Evolutionary conservation across 2,113 vertebrate genomes (phyloP), one percentile per base, ranked within the genome.

Genomic region (Forbesichthys papilliferus): DNA sequence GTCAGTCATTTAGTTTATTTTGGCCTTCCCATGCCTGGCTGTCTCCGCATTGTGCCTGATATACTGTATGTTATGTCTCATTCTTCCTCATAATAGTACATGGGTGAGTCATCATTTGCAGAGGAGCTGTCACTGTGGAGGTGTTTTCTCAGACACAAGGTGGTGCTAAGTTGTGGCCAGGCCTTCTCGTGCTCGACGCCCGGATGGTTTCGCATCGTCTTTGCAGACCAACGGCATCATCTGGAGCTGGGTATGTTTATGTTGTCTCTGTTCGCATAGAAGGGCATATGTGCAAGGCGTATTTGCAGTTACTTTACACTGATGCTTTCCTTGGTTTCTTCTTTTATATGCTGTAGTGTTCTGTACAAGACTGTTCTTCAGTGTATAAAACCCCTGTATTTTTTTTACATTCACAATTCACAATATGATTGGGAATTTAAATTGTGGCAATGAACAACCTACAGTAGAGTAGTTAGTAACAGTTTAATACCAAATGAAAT

Each of bases 121-220:
- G 96, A 94, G 68, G 98, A 99, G 73, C 63, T 90, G 86, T 68
- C 80, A 11, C 81, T 99, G 16, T 98, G 95, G 95, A 93, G 85
- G 20, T 74, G 84, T 60, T 96, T 99, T 78, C 88, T 98, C 75
- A 92, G 91, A 48, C 94, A 96, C 83, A 98, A 95, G 66, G 92
- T 99, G 68, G 82, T 98, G 55, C 73, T 98, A 63, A 95, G 91
- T 74, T 94, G 86, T 0, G 97, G 97, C 20, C 95, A 96, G 85
- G 91, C 94, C 14, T 98, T 98, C 66, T 88, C 80, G 65, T 98
- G 96, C 69, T 87, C 87, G 57, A 94, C 94, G 12, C 97, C 97
- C 0, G 97, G 98, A 4, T 99, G 98, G 98, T 99, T 99, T 86
- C 94, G 98, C 14, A 81, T 99, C 10, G 83, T 99, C 83, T 98